phyloP scores from a whole-genome alignment of 1,140 invertebrate genomes.

The Phthorimaea operculella region DNA sequence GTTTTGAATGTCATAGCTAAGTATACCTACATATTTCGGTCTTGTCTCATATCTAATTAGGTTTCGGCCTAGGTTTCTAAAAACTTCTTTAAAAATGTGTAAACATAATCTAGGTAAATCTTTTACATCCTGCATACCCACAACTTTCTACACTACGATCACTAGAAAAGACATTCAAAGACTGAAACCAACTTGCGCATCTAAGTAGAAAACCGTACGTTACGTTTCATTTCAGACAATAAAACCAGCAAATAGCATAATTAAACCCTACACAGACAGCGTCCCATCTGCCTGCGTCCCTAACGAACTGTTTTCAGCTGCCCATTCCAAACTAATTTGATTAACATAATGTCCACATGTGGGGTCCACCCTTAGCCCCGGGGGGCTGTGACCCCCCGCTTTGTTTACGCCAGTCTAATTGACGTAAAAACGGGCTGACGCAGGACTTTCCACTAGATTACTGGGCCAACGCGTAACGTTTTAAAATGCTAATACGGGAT shows the following conservation, averaged over 20 bases:
- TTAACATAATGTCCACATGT: constrained; percentile 1
- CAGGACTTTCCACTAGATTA: constrained; percentile 1
- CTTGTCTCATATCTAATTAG: too few species aligned
- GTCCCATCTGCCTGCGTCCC: not conserved
- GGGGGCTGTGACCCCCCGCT: not conserved
- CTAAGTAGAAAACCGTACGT: too few species aligned
- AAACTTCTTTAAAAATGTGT: too few species aligned
- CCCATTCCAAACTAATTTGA: constrained; percentile 1
- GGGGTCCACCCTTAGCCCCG: not conserved
- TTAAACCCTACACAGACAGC: not conserved
- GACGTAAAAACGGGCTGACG: not conserved
- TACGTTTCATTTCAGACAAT: too few species aligned
- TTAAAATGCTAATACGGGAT: not conserved
- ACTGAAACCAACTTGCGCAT: too few species aligned
- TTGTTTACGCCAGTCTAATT: not conserved
- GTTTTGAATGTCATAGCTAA: too few species aligned
- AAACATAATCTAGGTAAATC: too few species aligned
- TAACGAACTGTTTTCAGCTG: not conserved
- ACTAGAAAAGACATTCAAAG: too few species aligned
- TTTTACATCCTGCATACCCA: too few species aligned
- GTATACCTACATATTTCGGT: too few species aligned
- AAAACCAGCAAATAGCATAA: not conserved
- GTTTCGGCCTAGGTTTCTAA: too few species aligned
- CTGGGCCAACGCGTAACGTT: not conserved
- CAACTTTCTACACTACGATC: too few species aligned